A percentile compares a stretch with the other conserved stretches of the same genome.
These are phyloP conservation scores for Clitarchus hookeri DNA, from an alignment of 2,888 invertebrate genomes.

Conservation along the genomic window DNA sequence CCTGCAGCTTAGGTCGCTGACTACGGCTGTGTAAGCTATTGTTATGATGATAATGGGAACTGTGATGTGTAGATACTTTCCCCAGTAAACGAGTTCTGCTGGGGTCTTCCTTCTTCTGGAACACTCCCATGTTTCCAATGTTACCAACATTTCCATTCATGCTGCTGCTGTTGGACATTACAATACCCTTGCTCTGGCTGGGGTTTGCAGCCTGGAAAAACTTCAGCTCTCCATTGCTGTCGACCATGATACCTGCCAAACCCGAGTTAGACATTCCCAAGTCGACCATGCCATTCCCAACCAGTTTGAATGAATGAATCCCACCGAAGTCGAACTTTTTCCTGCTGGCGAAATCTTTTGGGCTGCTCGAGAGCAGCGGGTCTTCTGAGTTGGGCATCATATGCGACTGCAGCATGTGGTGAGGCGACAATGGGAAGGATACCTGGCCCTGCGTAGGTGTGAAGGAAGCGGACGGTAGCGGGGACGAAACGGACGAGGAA, in stretches of 20 bases:
- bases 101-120: constrained; percentile 43
- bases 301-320: constrained; percentile 61
- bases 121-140: constrained; percentile 20
- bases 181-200: constrained; percentile 31
- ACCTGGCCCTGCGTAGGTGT: constrained; percentile 52
- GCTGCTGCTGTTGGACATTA: constrained; percentile 27
- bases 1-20: constrained; percentile 50
- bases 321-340: constrained; percentile 48
- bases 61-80: constrained; percentile 49
- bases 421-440: constrained; percentile 54
- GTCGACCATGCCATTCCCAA: constrained; percentile 61
- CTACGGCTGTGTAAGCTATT: constrained; percentile 50
- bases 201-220: constrained; percentile 61
- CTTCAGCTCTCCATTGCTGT: constrained; percentile 66
- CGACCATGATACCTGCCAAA: constrained; percentile 63
- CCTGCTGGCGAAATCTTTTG: constrained; percentile 68
- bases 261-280: constrained; percentile 59
- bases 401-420: constrained; percentile 69
- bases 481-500: constrained; percentile 50
- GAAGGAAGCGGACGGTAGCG: constrained; percentile 53
- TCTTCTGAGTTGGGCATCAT: constrained; percentile 90
- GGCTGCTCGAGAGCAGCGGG: constrained; percentile 80
- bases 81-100: constrained; percentile 51
- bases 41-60: constrained; percentile 49
- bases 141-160: constrained; percentile 11